A percentile compares a stretch with the other conserved stretches of the same genome.
phyloP scores from a whole-genome alignment of 2,797 vertebrate species.

The Naso thynnoides region DNA sequence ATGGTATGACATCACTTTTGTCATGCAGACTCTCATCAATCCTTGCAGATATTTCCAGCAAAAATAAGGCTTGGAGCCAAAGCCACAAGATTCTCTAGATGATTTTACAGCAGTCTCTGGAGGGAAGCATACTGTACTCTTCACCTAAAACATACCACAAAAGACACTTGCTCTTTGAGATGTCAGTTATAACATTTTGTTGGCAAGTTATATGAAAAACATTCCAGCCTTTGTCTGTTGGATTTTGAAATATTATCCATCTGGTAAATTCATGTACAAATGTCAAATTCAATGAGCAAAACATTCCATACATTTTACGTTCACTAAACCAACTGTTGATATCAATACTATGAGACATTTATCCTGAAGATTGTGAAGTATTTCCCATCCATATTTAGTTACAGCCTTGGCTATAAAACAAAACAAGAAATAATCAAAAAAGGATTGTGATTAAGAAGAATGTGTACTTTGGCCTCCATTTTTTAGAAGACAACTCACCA shows the following conservation, averaged over 20 bases:
- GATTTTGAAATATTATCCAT: slow-evolving; percentile 6
- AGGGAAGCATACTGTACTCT: not conserved
- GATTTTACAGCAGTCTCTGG: slow-evolving; percentile 45
- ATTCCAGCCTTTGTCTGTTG: slow-evolving; percentile 5
- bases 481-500: slow-evolving; percentile 49
- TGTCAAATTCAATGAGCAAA: slow-evolving; percentile 50
- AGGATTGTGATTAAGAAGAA: slow-evolving; percentile 53
- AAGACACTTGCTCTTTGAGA: no score
- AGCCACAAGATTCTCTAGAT: slow-evolving; percentile 60
- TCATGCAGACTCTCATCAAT: no score
- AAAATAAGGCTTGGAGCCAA: no score
- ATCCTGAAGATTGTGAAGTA: slow-evolving; percentile 16
- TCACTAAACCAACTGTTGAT: slow-evolving; percentile 8
- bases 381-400: slow-evolving; percentile 20
- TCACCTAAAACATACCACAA: not conserved
- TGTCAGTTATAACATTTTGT: no score
- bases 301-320: slow-evolving; percentile 25
- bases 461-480: slow-evolving; percentile 48
- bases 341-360: not conserved
- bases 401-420: slow-evolving; percentile 39
- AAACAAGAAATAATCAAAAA: slow-evolving; percentile 22
- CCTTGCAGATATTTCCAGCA: no score
- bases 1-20: no score
- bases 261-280: not conserved
- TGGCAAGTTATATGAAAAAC: slow-evolving; percentile 34